Evolutionary conservation across 2,797 vertebrate genomes (phyloP).

Genomic region (Pelobates cultripes): DNA sequence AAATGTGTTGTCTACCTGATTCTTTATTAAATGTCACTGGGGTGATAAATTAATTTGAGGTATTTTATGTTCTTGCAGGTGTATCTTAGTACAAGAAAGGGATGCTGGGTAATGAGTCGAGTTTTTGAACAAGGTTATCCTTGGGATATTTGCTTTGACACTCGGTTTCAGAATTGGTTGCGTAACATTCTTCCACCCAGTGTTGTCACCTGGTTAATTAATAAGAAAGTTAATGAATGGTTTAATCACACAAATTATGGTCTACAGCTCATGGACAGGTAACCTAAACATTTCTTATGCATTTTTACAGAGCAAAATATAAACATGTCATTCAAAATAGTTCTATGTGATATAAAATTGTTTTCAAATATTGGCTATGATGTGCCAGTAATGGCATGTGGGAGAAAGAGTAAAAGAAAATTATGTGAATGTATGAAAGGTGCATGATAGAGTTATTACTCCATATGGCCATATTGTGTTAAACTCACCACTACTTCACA

Average conservation of each 20-base stretch:
- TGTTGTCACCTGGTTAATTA: constrained; percentile 67
- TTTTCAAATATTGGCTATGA: too few relatives aligned
- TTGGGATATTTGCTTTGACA: constrained; percentile 66
- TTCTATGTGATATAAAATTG: too few relatives aligned
- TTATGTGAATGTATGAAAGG: too few relatives aligned
- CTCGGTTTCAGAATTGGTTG: constrained; percentile 67
- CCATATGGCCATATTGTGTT: too few relatives aligned
- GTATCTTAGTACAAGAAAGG: constrained; percentile 82
- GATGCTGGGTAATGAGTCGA: constrained; percentile 78
- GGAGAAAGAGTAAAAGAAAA: too few relatives aligned
- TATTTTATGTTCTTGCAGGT: constrained; percentile 70
- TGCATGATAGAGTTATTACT: too few relatives aligned
- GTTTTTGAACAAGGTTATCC: constrained; percentile 77
- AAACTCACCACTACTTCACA: too few relatives aligned
- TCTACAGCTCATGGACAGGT: constrained; percentile 82
- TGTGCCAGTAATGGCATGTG: too few relatives aligned
- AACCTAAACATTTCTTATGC: neutral
- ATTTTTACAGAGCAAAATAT: too few relatives aligned
- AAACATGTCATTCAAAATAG: too few relatives aligned
- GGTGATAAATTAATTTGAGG: neutral
- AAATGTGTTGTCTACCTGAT: too few relatives aligned
- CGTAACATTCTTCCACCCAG: constrained; percentile 68
- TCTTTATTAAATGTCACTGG: too few relatives aligned
- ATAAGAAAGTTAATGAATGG: constrained; percentile 71
- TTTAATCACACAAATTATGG: constrained; percentile 83